A percentile compares a stretch with the other conserved stretches of the same genome.
These are phyloP conservation scores for Lepidonotus clava DNA, from an alignment of 2,888 invertebrate genomes.

Conservation along the genomic window DNA sequence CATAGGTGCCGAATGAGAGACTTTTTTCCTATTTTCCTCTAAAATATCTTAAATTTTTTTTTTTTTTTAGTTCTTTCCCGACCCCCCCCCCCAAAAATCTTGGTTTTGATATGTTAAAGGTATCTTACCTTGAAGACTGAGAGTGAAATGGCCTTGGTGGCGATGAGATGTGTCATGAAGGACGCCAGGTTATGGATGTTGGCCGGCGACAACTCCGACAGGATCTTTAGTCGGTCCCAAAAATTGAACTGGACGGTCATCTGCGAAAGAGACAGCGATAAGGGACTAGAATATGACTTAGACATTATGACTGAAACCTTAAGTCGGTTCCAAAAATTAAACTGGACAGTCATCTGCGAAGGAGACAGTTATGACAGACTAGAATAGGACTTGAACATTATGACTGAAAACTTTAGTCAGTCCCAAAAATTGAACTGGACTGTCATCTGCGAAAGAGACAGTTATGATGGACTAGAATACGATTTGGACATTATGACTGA, in stretches of 20 bases:
- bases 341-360: slow-evolving; percentile 91
- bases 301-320: no score
- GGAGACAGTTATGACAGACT: background rate
- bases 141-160: slow-evolving; percentile 88
- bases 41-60: no score
- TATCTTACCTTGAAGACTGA: slow-evolving; percentile 92
- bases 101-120: no score
- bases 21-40: no score
- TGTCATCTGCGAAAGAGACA: slow-evolving; percentile 85
- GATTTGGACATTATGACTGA: no score
- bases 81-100: no score
- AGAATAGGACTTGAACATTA: no score
- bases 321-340: slow-evolving; percentile 94
- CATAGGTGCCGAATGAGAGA: background rate
- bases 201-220: slow-evolving; percentile 85
- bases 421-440: slow-evolving; percentile 96
- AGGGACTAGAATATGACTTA: no score
- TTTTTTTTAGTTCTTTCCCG: no score
- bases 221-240: slow-evolving; percentile 94
- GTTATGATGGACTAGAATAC: no score
- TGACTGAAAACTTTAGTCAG: slow-evolving; percentile 91
- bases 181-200: slow-evolving; percentile 89
- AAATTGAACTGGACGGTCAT: slow-evolving; percentile 92
- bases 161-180: slow-evolving; percentile 89
- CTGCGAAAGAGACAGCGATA: slow-evolving; percentile 82